Conservation (phyloP, 1,140 invertebrate genomes). For the Physella acuta region DNA sequence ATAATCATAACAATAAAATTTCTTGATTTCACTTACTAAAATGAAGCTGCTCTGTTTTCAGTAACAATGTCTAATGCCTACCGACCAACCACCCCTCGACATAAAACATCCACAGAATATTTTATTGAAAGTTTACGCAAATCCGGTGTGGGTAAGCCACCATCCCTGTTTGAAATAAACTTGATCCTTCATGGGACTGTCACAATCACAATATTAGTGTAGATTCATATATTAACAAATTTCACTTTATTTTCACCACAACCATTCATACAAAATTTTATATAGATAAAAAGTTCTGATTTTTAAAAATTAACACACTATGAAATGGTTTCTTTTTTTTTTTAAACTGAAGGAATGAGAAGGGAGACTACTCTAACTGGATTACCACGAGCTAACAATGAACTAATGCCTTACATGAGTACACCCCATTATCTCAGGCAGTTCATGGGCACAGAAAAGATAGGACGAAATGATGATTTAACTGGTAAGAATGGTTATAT, state of each 20-base stretch:
- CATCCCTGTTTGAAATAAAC: too few species aligned
- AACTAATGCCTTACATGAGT: slow-evolving; percentile 51
- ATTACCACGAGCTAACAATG: slow-evolving; percentile 36
- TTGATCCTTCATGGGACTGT: too few species aligned
- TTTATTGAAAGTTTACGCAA: slow-evolving; percentile 54
- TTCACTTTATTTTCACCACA: too few species aligned
- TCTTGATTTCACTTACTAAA: neutral
- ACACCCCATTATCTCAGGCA: slow-evolving; percentile 53
- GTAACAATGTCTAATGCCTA: slow-evolving; percentile 25
- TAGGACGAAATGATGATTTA: too few species aligned
- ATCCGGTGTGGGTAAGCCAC: slow-evolving; percentile 45
- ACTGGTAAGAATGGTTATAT: too few species aligned
- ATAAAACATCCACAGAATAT: slow-evolving; percentile 51
- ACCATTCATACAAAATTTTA: too few species aligned
- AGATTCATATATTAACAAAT: too few species aligned
- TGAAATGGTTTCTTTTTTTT: too few species aligned
- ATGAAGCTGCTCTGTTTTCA: neutral
- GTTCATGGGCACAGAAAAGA: slow-evolving; percentile 48
- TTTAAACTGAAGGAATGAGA: slow-evolving; percentile 45
- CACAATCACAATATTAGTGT: too few species aligned
- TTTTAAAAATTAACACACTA: too few species aligned
- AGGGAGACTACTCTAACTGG: slow-evolving; percentile 52
- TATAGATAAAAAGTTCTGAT: too few species aligned
- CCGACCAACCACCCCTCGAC: slow-evolving; percentile 42
- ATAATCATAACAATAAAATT: neutral